Percentiles rank a stretch among this genome's conserved stretches.
Evolutionary conservation across 1,140 invertebrate species (phyloP).

Genomic region (Cardiocondyla obscurior): DNA sequence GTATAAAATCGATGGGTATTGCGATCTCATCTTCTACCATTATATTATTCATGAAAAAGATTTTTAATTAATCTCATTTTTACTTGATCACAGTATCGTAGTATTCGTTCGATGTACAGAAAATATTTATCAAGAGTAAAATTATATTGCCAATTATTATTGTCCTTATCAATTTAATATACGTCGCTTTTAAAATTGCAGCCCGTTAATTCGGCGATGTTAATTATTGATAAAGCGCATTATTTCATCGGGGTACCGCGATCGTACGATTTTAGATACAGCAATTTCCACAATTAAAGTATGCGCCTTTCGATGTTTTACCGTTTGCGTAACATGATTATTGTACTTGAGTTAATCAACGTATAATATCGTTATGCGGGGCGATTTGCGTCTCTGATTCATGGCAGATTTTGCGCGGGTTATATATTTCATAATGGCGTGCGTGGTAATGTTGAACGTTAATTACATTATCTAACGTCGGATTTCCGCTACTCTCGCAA

Average conservation of each 20-base stretch:
- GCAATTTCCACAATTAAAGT: not conserved
- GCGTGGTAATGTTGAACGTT: conserved; percentile 37
- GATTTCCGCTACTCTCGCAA: conserved; percentile 12
- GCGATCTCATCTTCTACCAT: not conserved
- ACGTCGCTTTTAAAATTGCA: not conserved
- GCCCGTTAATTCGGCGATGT: conserved; percentile 7
- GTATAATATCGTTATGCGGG: conserved; percentile 7
- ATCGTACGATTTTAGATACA: not conserved
- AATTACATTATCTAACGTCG: conserved; percentile 37
- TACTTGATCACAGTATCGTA: no score
- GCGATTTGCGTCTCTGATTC: conserved; percentile 24
- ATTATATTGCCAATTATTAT: no score
- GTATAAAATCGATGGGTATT: not conserved
- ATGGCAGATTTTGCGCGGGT: conserved; percentile 2
- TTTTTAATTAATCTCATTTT: no score
- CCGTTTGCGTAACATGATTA: conserved; percentile 25
- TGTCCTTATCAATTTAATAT: not conserved
- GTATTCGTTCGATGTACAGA: no score
- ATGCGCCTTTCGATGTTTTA: not conserved
- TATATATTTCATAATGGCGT: conserved; percentile 24
- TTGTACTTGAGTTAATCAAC: conserved; percentile 17
- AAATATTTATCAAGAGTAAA: no score
- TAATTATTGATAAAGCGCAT: conserved; percentile 20
- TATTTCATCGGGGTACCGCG: not conserved
- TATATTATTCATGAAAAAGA: no score